These are phyloP conservation scores for Ciconia boyciana DNA, from an alignment of 2,113 vertebrate genomes.

Conservation along the genomic window DNA sequence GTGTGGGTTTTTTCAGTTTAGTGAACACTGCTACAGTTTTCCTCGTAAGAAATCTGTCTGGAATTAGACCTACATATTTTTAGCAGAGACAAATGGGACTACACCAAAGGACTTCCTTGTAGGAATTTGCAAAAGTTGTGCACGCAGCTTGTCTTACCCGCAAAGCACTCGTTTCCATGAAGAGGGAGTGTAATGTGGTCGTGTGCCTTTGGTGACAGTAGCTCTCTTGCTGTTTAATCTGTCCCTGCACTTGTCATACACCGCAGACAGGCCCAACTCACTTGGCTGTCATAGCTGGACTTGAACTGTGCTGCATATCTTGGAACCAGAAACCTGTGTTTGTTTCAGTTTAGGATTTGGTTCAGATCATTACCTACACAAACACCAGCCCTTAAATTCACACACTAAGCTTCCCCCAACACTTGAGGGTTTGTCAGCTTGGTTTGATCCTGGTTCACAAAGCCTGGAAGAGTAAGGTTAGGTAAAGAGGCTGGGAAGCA, in stretches of 20 bases:
- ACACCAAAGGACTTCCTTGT: background rate
- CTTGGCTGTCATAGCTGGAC: background rate
- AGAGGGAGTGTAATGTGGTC: rapidly evolving
- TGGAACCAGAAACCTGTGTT: background rate
- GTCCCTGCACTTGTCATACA: background rate
- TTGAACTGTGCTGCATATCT: background rate
- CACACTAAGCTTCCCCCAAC: background rate
- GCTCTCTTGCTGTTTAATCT: background rate
- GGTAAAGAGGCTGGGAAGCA: background rate
- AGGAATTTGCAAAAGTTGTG: background rate
- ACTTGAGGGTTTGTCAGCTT: background rate
- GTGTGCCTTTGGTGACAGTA: background rate
- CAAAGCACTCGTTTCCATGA: background rate
- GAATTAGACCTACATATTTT: background rate
- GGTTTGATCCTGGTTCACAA: background rate
- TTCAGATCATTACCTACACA: background rate
- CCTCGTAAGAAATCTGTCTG: background rate
- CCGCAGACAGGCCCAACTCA: background rate
- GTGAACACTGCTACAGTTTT: background rate
- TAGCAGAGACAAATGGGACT: background rate
- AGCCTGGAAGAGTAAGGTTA: background rate
- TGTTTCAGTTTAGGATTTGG: background rate
- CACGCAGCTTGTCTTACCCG: background rate
- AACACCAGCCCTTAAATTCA: background rate
- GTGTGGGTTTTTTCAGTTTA: background rate